A percentile compares a stretch with the other conserved stretches of the same genome.
These are phyloP conservation scores for Myathropa florea DNA, from an alignment of 2,888 invertebrate genomes.

Conservation along the genomic window DNA sequence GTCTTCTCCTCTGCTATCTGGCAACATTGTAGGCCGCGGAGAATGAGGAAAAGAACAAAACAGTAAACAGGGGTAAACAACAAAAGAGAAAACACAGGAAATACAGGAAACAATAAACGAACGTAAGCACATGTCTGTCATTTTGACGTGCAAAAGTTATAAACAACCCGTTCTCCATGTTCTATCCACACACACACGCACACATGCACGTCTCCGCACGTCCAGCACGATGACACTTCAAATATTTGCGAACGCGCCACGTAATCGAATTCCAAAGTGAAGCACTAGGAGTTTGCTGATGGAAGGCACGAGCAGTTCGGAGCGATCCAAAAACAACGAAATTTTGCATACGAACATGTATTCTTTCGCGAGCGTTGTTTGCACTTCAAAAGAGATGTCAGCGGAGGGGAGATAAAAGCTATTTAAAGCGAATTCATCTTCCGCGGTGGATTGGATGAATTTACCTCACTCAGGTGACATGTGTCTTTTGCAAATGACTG, in stretches of 20 bases:
- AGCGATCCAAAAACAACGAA: not conserved
- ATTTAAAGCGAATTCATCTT: not conserved
- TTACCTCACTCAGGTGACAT: not conserved
- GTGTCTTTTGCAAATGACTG: not conserved
- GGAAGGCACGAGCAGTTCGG: not conserved
- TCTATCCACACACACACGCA: not conserved
- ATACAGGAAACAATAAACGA: slow-evolving; percentile 31
- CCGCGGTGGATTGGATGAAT: not conserved
- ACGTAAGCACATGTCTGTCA: slow-evolving; percentile 40
- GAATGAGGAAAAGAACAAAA: not conserved
- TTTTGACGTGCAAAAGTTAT: slow-evolving; percentile 51
- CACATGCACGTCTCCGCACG: not conserved
- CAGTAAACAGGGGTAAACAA: slow-evolving; percentile 32
- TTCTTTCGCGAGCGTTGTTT: no score
- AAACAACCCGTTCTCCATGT: slow-evolving; percentile 34
- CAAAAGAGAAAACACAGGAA: not conserved
- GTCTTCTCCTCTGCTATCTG: slow-evolving; percentile 46
- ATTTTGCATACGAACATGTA: no score
- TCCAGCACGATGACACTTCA: slow-evolving; percentile 25
- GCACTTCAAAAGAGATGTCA: no score
- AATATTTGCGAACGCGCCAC: slow-evolving; percentile 51
- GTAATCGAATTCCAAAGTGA: slow-evolving; percentile 34
- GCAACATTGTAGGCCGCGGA: not conserved
- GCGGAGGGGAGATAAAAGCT: not conserved
- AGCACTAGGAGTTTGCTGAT: slow-evolving; percentile 18